Base-by-base conservation (phyloP, 1,140 invertebrate genomes). In the Diabrotica undecimpunctata region DNA sequence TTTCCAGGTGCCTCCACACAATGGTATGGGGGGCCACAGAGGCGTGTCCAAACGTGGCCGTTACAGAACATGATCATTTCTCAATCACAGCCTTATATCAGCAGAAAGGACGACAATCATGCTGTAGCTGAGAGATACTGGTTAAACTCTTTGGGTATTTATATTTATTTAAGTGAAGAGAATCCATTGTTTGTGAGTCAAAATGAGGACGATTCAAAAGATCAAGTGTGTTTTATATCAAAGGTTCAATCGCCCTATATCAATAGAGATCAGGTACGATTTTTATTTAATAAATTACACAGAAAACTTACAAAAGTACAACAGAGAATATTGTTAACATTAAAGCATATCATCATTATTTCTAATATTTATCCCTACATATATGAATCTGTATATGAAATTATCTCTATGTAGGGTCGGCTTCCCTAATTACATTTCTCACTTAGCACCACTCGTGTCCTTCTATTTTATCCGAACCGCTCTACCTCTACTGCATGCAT, bases 91-190 rank as follows among this genome's bases (percentile, higher is more conserved):
- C 62, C 69, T 51, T 74, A 89, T 70, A 66, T 88, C 11, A 83
- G 85, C 12, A 86, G 87, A 54, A 86, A 88, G 72, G 79, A 79
- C 6, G 79, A 82, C 54, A 88, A 88, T 75, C 84, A 84, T 72
- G 89, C 84, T 6, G 77, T 93, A 0, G 79, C 86, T 0, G 91
- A 93, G 72, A 86, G 70, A 82, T 91, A 92, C 72, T 94, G 90
- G 90, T 74, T 93, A 1, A 88, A 84, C 59, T 88, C 89, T 11
- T 79, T 82, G 57, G 91, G 91, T 5, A 76, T 84, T 52, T 87
- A 85, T 66, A 80, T 90, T 35, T 85, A 80, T 69, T 84, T 90
- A 6, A 81, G 86, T 54, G 81, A 84, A 39, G 81, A 79, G 39
- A 83, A 83, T 5, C 90, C 90, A 0, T 74, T 93, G 0, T 92